Evolutionary conservation across 2,113 vertebrate species (phyloP), one percentile per base, ranked within the genome.

Genomic region (Rhinolophus ferrumequinum): DNA sequence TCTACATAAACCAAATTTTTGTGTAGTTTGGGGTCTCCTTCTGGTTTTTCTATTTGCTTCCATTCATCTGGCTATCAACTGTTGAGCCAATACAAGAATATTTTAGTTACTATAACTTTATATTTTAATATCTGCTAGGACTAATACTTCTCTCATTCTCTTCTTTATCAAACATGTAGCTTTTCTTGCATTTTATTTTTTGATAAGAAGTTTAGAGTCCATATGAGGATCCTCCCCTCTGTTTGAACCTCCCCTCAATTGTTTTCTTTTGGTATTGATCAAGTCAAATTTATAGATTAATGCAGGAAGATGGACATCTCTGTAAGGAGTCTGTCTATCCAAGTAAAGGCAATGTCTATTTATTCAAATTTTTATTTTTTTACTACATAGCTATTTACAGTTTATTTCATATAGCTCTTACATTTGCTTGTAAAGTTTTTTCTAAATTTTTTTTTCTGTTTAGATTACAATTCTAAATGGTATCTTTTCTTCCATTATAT

Each of bases 151-250:
- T 16, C 35, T 54, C 24, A 75, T 56, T 16, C 6, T 58, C 56
- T 80, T 52, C 11, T 75, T 14, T 60, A 60, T 30, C 62, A 81
- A 22, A 75, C 44, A 67, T 86, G 14, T 84, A 21, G 44, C 30
- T 67, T 88, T 82, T 60, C 26, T 83, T 62, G 26, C 60, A n/a
- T 70, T 88, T 76, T 33, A 82, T 62, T 93, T 92, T 96, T 86
- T 64, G 16, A 28, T 70, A 33, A n/a, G 44, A 83, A 72, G 64
- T 92, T 94, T 30, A 62, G 22, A 82, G 54, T 76, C 52, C 6
- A 38, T 22, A 24, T 38, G 4, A 92, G 4, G 50, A 38, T 4
- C 28, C 9, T 47, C 41, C 41, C 41, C 41, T 41, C 41, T 41
- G 41, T 41, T 41, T 41, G 41, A 3, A 0, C 1, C 5, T 52